Base-by-base conservation (phyloP, 2,888 invertebrate genomes). In the Corbicula japonica region DNA sequence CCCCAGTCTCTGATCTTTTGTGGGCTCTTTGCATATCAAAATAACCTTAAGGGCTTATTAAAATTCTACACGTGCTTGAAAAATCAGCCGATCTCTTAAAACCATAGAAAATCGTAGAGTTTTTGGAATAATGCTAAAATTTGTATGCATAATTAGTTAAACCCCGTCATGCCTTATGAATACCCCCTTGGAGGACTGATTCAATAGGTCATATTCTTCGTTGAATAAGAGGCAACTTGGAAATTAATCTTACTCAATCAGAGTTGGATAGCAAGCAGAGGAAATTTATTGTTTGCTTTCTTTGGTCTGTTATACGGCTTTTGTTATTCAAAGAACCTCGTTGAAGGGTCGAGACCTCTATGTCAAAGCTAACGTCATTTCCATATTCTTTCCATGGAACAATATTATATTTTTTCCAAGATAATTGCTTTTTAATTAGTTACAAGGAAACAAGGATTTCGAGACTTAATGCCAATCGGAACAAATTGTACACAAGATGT, bases 111-210 rank as follows among this genome's bases (percentile, higher is more conserved):
- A 26, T 60, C 66, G 52, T 58, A 32, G 60, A 54, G 50, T 69
- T 75, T 60, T 63, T 56, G 61, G 75, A 69, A 76, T 76, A 76
- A 76, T 76, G 76, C 38, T 44, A 65, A 66, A 65, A 76, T 76
- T 68, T 76, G 71, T 71, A 76, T 71, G 71, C 76, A 62, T 66
- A 76, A 76, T 76, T 76, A 76, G 76, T 66, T 52, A 70, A 65
- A 63, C 23, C 52, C 46, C 76, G 70, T 65, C 73, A 65, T 15
- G 56, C 23, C 65, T 28, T 65, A 56, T 73, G 56, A 63, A 68
- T 68, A 66, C 50, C n/a, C n/a, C 52, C 52, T 75, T 50, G 71
- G 54, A 62, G 41, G 62, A 44, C 30, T 34, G 52, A 62, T 63
- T 63, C 61, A 62, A 72, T 62, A 56, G 71, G 46, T 72, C 71